Evolutionary conservation across 1,140 invertebrate species (phyloP), one percentile per base, ranked within the genome.

Genomic region (Teleogryllus occipitalis): DNA sequence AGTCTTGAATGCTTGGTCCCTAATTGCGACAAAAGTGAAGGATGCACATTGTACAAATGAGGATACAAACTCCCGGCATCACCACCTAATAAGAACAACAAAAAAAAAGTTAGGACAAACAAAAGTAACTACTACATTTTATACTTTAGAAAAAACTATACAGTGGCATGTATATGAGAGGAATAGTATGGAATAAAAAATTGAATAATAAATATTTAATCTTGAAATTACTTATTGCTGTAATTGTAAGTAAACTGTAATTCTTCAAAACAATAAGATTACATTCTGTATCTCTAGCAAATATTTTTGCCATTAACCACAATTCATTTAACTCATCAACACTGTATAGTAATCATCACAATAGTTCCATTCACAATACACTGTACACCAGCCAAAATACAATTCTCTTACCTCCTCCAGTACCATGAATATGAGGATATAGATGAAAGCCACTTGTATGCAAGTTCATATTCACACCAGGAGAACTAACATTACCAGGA

Each of bases 361-460:
- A 39, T 39, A 39, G 27, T 39, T 39, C 27, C 27, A 39, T 39
- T 39, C 5, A 39, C 27, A 39, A n/a, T n/a, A n/a, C 1, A 39
- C 5, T 39, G 5, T 39, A 5, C 1, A 39, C 27, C 27, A 2
- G 27, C 27, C 27, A 39, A 39, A 39, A 39, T 39, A 39, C 27
- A 65, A 22, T 65, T 18, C 21, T 72, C 75, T 73, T 79, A 81
- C 82, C 82, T 81, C 80, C 81, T 75, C 81, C 81, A 75, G 83
- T 81, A 18, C 83, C 83, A 81, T 83, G 83, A 48, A 83, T 83
- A 78, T 83, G 83, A 75, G 83, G 83, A 79, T 83, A 83, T 65
- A 83, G 78, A 77, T 83, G 83, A 77, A 83, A 83, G 7, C 83
- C 83, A 22, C 82, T 80, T 14, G 82, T 75, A 79, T 83, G 83